Conservation (phyloP, 1,140 invertebrate genomes). For the Notospermus geniculatus region DNA sequence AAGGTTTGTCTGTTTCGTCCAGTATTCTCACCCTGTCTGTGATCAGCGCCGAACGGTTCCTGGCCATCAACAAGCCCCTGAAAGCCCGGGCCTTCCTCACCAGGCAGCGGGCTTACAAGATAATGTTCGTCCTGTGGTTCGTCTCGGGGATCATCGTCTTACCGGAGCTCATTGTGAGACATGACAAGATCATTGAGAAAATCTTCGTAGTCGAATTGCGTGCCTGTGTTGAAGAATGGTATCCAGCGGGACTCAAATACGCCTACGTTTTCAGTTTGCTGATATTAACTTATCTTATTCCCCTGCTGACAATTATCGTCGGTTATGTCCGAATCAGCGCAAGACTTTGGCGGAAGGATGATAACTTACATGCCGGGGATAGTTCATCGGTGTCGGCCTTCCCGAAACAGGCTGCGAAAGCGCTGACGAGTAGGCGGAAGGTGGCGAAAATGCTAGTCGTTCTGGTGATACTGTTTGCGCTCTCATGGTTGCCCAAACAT, state of each 20-base stretch:
- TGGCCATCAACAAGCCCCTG: slow-evolving; percentile 17
- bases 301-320: slow-evolving; percentile 74
- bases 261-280: slow-evolving; percentile 66
- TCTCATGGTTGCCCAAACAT: no score
- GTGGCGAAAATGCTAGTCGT: no score
- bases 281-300: slow-evolving; percentile 70
- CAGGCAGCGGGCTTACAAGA: neutral
- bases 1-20: slow-evolving; percentile 16
- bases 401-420: no score
- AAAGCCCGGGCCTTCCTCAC: slow-evolving; percentile 8
- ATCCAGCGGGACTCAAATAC: neutral
- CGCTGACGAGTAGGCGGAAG: no score
- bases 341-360: slow-evolving; percentile 74
- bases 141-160: slow-evolving; percentile 9
- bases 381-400: no score
- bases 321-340: slow-evolving; percentile 77
- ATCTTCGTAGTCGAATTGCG: slow-evolving; percentile 7
- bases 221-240: slow-evolving; percentile 12
- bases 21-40: slow-evolving; percentile 17
- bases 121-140: slow-evolving; percentile 13
- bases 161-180: slow-evolving; percentile 5
- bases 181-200: slow-evolving; percentile 1
- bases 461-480: no score
- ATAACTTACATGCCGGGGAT: slow-evolving; percentile 46
- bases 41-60: slow-evolving; percentile 20